phyloP scores from a whole-genome alignment of 2,888 invertebrate genomes.

The Diogma glabrata region DNA sequence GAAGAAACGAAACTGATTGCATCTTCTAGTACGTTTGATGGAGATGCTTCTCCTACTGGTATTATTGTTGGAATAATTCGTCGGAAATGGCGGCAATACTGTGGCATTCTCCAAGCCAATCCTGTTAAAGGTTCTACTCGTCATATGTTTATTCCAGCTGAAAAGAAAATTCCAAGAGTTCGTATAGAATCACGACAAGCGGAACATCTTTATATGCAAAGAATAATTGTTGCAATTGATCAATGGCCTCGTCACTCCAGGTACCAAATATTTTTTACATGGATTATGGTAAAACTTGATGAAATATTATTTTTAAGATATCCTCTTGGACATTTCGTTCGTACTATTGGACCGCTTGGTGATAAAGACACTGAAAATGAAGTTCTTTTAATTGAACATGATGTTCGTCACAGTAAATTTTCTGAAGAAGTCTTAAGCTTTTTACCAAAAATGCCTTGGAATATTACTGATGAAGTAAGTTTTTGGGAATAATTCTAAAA shows the following conservation, averaged over 20 bases:
- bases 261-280: too few species aligned
- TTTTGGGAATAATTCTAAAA: too few species aligned
- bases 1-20: conserved; percentile 45
- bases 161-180: conserved; percentile 86
- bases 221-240: conserved; percentile 92
- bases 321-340: conserved; percentile 91
- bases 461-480: conserved; percentile 66
- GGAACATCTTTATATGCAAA: conserved; percentile 62
- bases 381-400: conserved; percentile 89
- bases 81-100: conserved; percentile 95
- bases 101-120: conserved; percentile 82
- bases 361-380: conserved; percentile 95
- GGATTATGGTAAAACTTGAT: too few species aligned
- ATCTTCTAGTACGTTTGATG: conserved; percentile 28
- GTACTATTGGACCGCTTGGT: conserved; percentile 83
- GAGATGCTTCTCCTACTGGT: conserved; percentile 53
- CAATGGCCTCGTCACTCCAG: conserved; percentile 90
- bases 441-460: conserved; percentile 82
- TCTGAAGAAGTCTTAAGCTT: conserved; percentile 88
- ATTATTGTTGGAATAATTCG: conserved; percentile 87
- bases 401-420: conserved; percentile 91
- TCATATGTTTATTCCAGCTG: conserved; percentile 90
- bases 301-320: too few species aligned
- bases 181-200: conserved; percentile 92
- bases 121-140: conserved; percentile 54